phyloP scores from a whole-genome alignment of 2,888 invertebrate species.

The Volucella inanis region DNA sequence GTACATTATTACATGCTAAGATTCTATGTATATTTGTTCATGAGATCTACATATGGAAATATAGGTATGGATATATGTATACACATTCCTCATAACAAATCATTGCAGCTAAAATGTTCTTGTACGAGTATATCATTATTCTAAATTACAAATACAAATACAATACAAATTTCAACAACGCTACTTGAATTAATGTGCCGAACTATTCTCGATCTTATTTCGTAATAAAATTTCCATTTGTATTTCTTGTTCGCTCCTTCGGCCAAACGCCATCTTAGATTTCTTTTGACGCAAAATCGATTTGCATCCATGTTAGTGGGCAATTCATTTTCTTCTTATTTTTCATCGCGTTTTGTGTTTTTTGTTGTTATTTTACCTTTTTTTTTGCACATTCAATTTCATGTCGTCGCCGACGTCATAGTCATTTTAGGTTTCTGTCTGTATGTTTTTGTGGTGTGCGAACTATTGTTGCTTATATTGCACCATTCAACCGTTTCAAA shows the following conservation, averaged over 20 bases:
- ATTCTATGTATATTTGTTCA: not conserved
- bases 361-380: conserved; percentile 34
- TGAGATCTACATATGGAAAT: not conserved
- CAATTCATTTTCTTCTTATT: conserved; percentile 25
- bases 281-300: conserved; percentile 72
- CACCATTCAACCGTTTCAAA: conserved; percentile 36
- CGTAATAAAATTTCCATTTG: conserved; percentile 51
- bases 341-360: conserved; percentile 26
- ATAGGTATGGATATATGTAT: not conserved
- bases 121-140: not conserved
- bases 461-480: conserved; percentile 71
- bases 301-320: conserved; percentile 69
- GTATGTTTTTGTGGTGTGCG: conserved; percentile 66
- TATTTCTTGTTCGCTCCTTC: conserved; percentile 27
- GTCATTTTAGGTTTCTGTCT: conserved; percentile 52
- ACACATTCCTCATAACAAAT: not conserved
- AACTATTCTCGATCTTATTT: conserved; percentile 58
- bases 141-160: conserved; percentile 33
- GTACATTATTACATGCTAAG: no score
- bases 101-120: no score
- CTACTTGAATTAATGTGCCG: conserved; percentile 39
- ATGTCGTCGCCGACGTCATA: conserved; percentile 68
- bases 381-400: conserved; percentile 63
- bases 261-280: conserved; percentile 68
- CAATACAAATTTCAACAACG: conserved; percentile 29